Conservation (phyloP, 2,888 invertebrate species). For the Alcis repandata region DNA sequence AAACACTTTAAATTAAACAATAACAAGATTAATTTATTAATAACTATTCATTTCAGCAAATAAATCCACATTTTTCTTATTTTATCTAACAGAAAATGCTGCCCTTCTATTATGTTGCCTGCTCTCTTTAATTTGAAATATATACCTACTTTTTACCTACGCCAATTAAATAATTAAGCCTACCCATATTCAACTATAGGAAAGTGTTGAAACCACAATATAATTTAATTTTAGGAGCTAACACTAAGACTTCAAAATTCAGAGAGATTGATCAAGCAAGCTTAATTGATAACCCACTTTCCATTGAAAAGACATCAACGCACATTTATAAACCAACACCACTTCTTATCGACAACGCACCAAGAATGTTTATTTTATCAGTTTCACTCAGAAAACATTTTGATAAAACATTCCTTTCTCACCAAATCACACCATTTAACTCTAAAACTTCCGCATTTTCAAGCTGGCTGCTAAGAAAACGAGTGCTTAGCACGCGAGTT, state of each 20-base stretch:
- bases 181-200: no score
- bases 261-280: neutral
- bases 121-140: no score
- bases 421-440: slow-evolving; percentile 24
- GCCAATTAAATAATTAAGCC: no score
- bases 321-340: neutral
- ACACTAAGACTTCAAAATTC: neutral
- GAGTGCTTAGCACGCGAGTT: slow-evolving; percentile 39
- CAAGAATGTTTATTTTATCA: slow-evolving; percentile 7
- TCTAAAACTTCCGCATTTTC: slow-evolving; percentile 38
- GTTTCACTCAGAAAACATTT: slow-evolving; percentile 18
- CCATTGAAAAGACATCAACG: slow-evolving; percentile 27
- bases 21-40: no score
- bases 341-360: neutral
- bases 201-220: no score
- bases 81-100: no score
- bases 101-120: no score
- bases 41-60: no score
- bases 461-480: slow-evolving; percentile 40
- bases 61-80: no score
- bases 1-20: no score
- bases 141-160: no score
- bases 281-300: neutral
- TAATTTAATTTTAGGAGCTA: no score
- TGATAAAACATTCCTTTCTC: slow-evolving; percentile 23